Percentiles rank a stretch among this genome's conserved stretches.
Evolutionary conservation across 2,888 invertebrate genomes (phyloP).

Genomic region (Drosophila niveifrons): DNA sequence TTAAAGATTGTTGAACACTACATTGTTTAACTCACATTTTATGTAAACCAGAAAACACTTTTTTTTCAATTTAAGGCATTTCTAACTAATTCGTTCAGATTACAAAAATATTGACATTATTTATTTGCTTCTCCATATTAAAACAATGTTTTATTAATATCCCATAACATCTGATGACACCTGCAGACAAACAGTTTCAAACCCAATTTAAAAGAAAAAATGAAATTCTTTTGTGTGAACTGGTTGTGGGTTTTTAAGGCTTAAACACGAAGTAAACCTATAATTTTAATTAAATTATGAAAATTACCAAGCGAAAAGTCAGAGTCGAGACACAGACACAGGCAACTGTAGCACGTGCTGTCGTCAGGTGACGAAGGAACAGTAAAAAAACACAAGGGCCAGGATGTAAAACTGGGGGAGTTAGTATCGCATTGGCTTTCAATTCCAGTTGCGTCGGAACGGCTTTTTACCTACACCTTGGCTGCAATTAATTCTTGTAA

Average conservation of each 20-base stretch:
- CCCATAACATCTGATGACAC: constrained; percentile 14
- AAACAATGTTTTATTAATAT: no score
- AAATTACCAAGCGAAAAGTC: constrained; percentile 57
- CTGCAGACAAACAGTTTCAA: constrained; percentile 29
- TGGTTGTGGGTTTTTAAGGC: constrained; percentile 56
- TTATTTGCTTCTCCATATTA: no score
- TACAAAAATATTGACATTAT: no score
- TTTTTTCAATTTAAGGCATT: no score
- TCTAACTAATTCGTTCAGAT: no score
- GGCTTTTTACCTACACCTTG: constrained; percentile 73
- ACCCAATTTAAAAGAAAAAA: constrained; percentile 41
- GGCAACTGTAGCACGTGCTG: constrained; percentile 77
- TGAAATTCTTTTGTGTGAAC: constrained; percentile 39
- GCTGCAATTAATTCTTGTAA: constrained; percentile 82
- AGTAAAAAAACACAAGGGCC: not conserved
- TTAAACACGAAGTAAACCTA: constrained; percentile 58
- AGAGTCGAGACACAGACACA: constrained; percentile 35
- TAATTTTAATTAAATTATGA: constrained; percentile 78
- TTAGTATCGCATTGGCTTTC: constrained; percentile 14
- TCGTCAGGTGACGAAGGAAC: constrained; percentile 32
- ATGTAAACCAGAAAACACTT: no score
- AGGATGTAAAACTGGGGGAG: not conserved
- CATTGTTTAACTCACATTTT: no score
- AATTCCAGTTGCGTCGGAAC: constrained; percentile 31
- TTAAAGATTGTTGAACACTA: no score